Evolutionary conservation across 2,113 vertebrate species (phyloP).

Genomic region (Brienomyrus longianalis): DNA sequence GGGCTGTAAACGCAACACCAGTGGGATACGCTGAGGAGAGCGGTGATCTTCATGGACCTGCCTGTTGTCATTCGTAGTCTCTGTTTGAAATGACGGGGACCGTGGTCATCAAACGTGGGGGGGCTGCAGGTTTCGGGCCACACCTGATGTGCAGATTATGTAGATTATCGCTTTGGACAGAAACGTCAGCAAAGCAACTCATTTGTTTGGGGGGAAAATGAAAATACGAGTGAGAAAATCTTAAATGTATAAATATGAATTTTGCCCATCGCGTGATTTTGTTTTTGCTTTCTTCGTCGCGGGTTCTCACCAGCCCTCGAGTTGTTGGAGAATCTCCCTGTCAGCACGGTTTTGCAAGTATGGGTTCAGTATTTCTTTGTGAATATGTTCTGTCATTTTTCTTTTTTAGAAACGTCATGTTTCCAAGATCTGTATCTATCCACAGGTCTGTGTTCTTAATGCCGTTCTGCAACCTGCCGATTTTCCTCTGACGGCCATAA

Average conservation of each 20-base stretch:
- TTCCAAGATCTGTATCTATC: neutral
- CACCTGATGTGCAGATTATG: neutral
- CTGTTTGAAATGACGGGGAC: neutral
- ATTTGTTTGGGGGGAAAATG: neutral
- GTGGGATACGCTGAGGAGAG: neutral
- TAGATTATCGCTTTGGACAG: neutral
- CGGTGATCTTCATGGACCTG: neutral
- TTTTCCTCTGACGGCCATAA: neutral
- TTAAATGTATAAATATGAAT: neutral
- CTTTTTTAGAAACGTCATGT: neutral
- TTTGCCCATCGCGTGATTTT: neutral
- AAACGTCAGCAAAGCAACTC: neutral
- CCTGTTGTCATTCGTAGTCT: neutral
- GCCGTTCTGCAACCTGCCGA: neutral
- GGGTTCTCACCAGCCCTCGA: neutral
- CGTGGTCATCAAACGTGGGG: neutral
- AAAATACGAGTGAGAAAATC: neutral
- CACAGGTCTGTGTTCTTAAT: neutral
- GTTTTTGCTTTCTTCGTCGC: neutral
- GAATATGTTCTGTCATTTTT: neutral
- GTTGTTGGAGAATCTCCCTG: neutral
- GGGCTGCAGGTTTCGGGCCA: neutral
- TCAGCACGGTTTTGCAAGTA: neutral
- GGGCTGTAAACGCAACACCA: neutral
- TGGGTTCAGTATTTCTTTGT: neutral